These are phyloP conservation scores for Spodoptera litura DNA, from an alignment of 1,140 invertebrate species.

Conservation along the genomic window DNA sequence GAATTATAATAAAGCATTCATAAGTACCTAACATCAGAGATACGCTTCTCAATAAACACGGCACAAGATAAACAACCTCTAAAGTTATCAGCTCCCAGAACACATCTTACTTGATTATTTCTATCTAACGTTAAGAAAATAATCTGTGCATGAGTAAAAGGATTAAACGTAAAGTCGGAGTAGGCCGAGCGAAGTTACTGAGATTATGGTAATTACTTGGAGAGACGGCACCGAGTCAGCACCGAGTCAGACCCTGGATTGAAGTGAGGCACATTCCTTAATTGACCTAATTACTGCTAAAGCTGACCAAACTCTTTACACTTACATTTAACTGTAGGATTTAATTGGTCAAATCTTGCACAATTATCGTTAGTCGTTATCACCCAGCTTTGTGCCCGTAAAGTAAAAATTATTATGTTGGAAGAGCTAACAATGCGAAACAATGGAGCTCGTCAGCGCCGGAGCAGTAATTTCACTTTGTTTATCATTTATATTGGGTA, in stretches of 20 bases:
- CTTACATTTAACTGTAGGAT: constrained; percentile 31
- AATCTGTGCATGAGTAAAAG: constrained; percentile 45
- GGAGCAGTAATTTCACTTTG: no score
- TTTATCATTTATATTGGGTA: no score
- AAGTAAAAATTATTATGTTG: background rate
- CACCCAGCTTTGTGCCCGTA: background rate
- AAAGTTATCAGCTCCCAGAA: background rate
- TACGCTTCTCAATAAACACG: no score
- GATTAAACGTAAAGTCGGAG: constrained; percentile 37
- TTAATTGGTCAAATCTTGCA: constrained; percentile 24
- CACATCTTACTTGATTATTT: constrained; percentile 9
- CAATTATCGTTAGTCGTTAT: constrained; percentile 4
- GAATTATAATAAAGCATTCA: no score
- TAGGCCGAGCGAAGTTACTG: constrained; percentile 22
- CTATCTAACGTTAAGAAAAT: constrained; percentile 20
- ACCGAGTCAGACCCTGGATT: background rate
- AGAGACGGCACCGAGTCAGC: constrained; percentile 13
- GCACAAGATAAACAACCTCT: no score
- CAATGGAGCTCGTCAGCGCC: background rate
- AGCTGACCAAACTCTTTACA: constrained; percentile 36
- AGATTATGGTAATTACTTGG: constrained; percentile 41
- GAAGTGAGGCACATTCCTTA: constrained; percentile 23
- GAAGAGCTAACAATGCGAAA: background rate
- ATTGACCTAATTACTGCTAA: constrained; percentile 38
- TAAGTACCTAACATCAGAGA: no score